A percentile compares a stretch with the other conserved stretches of the same genome.
Conservation (phyloP, 2,113 vertebrate species). For the Emydura subglobosa region DNA sequence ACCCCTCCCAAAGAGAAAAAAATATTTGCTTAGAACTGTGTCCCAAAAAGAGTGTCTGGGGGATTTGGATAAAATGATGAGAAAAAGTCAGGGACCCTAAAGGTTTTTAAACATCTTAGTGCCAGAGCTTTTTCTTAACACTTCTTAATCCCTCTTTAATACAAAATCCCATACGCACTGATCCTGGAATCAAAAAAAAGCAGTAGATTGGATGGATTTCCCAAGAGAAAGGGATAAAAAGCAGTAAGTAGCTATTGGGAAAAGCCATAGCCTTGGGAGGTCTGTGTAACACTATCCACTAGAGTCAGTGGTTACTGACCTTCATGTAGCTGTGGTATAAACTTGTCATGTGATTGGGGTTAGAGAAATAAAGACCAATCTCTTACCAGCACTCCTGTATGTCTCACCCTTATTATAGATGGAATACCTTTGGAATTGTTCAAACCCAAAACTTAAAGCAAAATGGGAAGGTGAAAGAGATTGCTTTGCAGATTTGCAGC, state of each 20-base stretch:
- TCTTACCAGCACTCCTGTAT: neutral
- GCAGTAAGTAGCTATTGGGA: slow-evolving; percentile 16
- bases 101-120: slow-evolving; percentile 68
- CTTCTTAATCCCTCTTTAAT: slow-evolving; percentile 65
- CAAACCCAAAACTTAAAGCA: neutral
- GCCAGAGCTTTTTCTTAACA: slow-evolving; percentile 58
- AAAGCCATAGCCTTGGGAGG: neutral
- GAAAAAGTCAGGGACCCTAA: slow-evolving; percentile 62
- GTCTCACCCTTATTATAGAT: neutral
- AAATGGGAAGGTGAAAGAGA: neutral
- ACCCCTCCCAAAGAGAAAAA: slow-evolving; percentile 35
- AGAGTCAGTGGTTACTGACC: neutral
- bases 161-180: slow-evolving; percentile 35
- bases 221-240: slow-evolving; percentile 54
- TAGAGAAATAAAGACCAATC: neutral
- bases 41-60: slow-evolving; percentile 44
- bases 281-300: neutral
- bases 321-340: neutral
- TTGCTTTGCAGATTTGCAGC: neutral
- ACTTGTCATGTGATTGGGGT: neutral
- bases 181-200: slow-evolving; percentile 45
- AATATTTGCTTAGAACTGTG: slow-evolving; percentile 66
- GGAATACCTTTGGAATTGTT: neutral
- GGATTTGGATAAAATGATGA: slow-evolving; percentile 73
- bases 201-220: slow-evolving; percentile 34